phyloP scores from a whole-genome alignment of 2,113 vertebrate genomes.

The Crotalus helleri region DNA sequence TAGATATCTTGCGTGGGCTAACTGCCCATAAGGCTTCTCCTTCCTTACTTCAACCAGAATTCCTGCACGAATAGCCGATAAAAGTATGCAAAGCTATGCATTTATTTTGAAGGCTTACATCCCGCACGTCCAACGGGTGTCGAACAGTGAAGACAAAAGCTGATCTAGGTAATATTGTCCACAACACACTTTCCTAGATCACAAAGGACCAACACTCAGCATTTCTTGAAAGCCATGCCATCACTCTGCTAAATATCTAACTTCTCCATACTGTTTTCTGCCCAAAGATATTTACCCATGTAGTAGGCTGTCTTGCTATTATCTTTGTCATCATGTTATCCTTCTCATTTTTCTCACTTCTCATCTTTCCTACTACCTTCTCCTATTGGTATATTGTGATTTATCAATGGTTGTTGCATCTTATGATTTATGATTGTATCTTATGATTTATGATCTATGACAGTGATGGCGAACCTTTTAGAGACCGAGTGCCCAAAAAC shows the following conservation, averaged over 20 bases:
- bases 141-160: background rate
- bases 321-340: background rate
- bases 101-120: background rate
- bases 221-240: background rate
- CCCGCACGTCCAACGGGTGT: background rate
- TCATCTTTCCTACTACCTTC: background rate
- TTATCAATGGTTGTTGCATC: background rate
- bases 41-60: background rate
- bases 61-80: background rate
- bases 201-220: background rate
- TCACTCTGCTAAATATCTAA: background rate
- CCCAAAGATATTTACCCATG: background rate
- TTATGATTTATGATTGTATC: background rate
- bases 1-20: background rate
- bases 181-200: background rate
- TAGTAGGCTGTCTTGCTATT: background rate
- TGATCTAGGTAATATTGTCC: background rate
- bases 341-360: background rate
- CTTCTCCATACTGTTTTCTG: background rate
- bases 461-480: too few relatives aligned
- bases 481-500: too few relatives aligned
- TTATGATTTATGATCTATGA: background rate
- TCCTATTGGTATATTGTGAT: background rate
- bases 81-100: background rate
- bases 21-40: background rate